Evolutionary conservation across 2,888 invertebrate species (phyloP).

Genomic region (Drosophila yooni): DNA sequence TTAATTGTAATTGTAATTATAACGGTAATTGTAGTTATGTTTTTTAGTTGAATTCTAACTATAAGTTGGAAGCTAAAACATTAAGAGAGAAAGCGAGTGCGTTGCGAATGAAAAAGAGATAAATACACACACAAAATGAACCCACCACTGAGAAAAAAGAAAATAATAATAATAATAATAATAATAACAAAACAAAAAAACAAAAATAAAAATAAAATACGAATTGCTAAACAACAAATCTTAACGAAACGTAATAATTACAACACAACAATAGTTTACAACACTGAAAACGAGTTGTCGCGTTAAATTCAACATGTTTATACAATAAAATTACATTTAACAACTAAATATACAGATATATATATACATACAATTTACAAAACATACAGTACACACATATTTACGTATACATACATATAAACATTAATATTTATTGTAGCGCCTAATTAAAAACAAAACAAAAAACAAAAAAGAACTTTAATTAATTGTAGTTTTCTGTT

Average conservation of each 20-base stretch:
- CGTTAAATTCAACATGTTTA: conserved; percentile 62
- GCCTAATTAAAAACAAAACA: conserved; percentile 47
- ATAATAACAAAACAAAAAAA: conserved; percentile 5
- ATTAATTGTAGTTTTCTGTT: conserved; percentile 67
- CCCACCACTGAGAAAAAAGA: conserved; percentile 67
- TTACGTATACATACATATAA: conserved; percentile 36
- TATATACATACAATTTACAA: conserved; percentile 15
- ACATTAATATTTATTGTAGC: conserved; percentile 75
- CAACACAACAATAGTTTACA: conserved; percentile 48
- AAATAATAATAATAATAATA: conserved; percentile 19
- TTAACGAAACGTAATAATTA: conserved; percentile 38
- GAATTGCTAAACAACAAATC: conserved; percentile 57
- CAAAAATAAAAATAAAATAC: conserved; percentile 10
- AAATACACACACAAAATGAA: conserved; percentile 71
- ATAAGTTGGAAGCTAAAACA: conserved; percentile 57
- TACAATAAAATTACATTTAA: conserved; percentile 41
- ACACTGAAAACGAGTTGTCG: conserved; percentile 52
- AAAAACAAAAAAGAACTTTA: conserved; percentile 25
- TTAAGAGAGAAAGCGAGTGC: conserved; percentile 24
- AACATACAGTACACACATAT: conserved; percentile 10
- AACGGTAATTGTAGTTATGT: conserved; percentile 33
- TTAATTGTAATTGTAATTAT: conserved; percentile 10
- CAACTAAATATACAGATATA: conserved; percentile 35
- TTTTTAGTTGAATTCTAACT: conserved; percentile 49
- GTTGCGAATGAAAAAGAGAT: conserved; percentile 31